A percentile compares a stretch with the other conserved stretches of the same genome.
phyloP scores from a whole-genome alignment of 2,113 vertebrate species.

The Pachycephala philippinensis region DNA sequence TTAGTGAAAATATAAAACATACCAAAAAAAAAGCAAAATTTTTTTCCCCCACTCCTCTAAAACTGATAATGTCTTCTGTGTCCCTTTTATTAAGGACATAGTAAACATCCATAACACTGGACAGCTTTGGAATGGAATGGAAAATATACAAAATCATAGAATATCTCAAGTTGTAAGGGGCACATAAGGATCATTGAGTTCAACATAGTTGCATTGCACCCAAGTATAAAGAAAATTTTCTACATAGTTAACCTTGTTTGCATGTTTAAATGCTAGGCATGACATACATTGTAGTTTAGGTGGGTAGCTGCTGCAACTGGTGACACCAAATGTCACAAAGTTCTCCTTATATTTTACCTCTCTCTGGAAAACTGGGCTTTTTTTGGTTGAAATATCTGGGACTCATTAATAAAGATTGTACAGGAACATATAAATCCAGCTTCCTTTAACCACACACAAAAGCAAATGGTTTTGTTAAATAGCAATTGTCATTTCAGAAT shows the following conservation, averaged over 20 bases:
- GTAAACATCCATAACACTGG: not conserved
- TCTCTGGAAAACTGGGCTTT: not conserved
- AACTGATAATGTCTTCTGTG: not conserved
- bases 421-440: slow-evolving; percentile 12
- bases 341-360: not conserved
- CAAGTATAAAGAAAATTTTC: not conserved
- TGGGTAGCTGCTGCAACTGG: not conserved
- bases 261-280: not conserved
- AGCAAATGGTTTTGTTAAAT: slow-evolving; percentile 17
- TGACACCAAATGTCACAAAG: not conserved
- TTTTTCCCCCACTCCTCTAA: not conserved
- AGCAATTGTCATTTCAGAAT: slow-evolving; percentile 40
- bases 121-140: not conserved
- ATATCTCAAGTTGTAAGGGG: not conserved
- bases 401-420: slow-evolving; percentile 21
- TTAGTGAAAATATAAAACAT: not conserved
- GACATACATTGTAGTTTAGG: not conserved
- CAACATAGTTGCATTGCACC: not conserved
- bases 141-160: not conserved
- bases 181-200: not conserved
- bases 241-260: not conserved
- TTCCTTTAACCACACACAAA: slow-evolving; percentile 16
- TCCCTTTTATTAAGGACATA: not conserved
- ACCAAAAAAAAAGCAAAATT: not conserved
- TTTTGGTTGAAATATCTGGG: not conserved